Base-by-base conservation (phyloP, 2,888 invertebrate genomes). In the Sesia apiformis region DNA sequence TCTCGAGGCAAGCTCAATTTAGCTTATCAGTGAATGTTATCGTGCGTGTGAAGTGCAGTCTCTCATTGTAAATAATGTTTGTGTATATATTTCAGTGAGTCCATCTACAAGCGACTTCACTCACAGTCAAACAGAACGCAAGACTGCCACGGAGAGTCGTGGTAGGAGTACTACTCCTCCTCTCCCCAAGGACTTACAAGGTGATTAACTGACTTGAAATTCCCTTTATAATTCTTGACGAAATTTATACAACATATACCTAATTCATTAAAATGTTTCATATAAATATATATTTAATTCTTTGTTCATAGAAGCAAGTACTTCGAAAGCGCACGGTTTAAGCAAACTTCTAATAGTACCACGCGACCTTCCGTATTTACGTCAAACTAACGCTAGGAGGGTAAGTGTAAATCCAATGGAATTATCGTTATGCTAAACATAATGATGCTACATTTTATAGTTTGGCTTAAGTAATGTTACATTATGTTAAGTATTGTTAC, bases 331-430 rank as follows among this genome's bases (percentile, higher is more conserved):
- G 51, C 75, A 80, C 57, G 69, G 82, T 55, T 66, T 76, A 54
- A 88, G 86, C 69, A 88, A 89, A 70, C 77, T 88, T 61, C 74
- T 88, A 54, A 89, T 88, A 54, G 87, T 89, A 57, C 88, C 88
- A 4, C 81, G 88, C 59, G 88, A 89, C 67, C 84, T 89, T 57
- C 89, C 89, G 43, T 89, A 89, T 67, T 75, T 89, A 76, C 84
- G 89, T 69, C 89, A 89, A 76, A 89, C 89, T 81, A 88, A 89
- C 89, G 89, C 89, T 54, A 72, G 89, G 74, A 83, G 89, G 80
- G 89, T 87, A 69, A 74, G 76, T 67, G 58, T 23, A 40, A n/a
- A 40, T 52, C 7, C 38, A 46, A 46, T 46, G n/a, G n/a, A 23
- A 23, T 23, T 23, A 23, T 23, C 23, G 23, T 23, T 23, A n/a